phyloP scores from a whole-genome alignment of 1,140 invertebrate species.

The Lanistes nyassanus region DNA sequence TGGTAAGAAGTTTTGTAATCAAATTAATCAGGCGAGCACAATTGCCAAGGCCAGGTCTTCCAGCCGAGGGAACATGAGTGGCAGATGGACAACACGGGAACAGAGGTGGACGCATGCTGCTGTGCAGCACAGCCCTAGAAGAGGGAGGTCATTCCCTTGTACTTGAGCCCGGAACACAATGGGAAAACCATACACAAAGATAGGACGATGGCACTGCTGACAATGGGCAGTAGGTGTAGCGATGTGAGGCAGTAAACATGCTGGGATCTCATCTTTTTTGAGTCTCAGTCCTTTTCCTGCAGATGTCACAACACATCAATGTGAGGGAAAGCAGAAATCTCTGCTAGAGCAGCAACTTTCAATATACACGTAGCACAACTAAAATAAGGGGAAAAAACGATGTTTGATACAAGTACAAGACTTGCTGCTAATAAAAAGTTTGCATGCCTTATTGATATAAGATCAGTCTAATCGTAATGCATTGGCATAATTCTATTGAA shows the following conservation, averaged over 20 bases:
- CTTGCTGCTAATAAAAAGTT: too few species aligned
- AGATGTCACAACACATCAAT: too few species aligned
- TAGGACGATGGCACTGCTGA: conserved; percentile 9
- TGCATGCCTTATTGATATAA: too few species aligned
- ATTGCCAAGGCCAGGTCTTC: conserved; percentile 12
- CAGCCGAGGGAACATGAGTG: conserved; percentile 3
- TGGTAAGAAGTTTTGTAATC: background rate
- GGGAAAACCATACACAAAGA: conserved; percentile 13
- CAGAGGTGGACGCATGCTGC: background rate
- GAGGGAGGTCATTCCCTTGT: background rate
- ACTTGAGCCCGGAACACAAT: conserved; percentile 14
- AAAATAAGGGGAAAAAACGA: too few species aligned
- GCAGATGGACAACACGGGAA: conserved; percentile 12
- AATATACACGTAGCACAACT: too few species aligned
- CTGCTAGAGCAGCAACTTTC: too few species aligned
- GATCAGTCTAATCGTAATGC: too few species aligned
- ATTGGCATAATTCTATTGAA: too few species aligned
- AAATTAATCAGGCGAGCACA: background rate
- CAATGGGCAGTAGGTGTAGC: background rate
- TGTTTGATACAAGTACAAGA: too few species aligned
- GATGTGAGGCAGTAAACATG: background rate
- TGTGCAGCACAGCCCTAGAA: conserved; percentile 14
- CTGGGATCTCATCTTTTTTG: conserved; percentile 2
- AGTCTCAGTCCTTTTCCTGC: background rate
- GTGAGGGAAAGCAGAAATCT: too few species aligned